Conservation (phyloP, 2,888 invertebrate genomes). For the Brachyopa scutellaris region DNA sequence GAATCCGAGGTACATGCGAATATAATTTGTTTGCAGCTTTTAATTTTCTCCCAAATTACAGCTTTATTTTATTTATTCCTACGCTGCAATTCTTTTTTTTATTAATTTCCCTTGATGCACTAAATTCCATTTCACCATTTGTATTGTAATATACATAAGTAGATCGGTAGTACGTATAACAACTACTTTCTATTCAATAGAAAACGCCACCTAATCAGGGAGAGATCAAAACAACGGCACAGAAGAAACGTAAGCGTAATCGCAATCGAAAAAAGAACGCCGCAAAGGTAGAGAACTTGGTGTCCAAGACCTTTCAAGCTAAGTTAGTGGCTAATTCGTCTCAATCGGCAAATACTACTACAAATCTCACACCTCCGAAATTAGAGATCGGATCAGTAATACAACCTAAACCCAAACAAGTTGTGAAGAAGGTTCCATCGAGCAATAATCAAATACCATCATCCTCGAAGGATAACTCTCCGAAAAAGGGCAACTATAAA, state of each 20-base stretch:
- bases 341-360: neutral
- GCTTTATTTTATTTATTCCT: constrained; percentile 38
- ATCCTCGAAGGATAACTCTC: neutral
- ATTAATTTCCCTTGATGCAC: constrained; percentile 3
- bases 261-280: constrained; percentile 52
- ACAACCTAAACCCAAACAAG: neutral
- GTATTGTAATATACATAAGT: neutral
- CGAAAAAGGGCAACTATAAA: neutral
- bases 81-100: constrained; percentile 14
- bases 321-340: constrained; percentile 29
- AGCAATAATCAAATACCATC: neutral
- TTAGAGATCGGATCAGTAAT: neutral
- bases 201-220: constrained; percentile 11
- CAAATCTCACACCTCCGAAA: neutral
- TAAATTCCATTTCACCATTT: neutral
- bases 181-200: constrained; percentile 3
- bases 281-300: constrained; percentile 69
- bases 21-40: constrained; percentile 27
- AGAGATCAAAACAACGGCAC: constrained; percentile 18
- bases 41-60: neutral
- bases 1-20: constrained; percentile 52
- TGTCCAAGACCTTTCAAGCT: constrained; percentile 71
- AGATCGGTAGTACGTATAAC: no score
- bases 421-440: neutral
- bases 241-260: constrained; percentile 57